Evolutionary conservation across 2,797 vertebrate genomes (phyloP), one percentile per base, ranked within the genome.

Genomic region (Cynodonichthys magdalenae): DNA sequence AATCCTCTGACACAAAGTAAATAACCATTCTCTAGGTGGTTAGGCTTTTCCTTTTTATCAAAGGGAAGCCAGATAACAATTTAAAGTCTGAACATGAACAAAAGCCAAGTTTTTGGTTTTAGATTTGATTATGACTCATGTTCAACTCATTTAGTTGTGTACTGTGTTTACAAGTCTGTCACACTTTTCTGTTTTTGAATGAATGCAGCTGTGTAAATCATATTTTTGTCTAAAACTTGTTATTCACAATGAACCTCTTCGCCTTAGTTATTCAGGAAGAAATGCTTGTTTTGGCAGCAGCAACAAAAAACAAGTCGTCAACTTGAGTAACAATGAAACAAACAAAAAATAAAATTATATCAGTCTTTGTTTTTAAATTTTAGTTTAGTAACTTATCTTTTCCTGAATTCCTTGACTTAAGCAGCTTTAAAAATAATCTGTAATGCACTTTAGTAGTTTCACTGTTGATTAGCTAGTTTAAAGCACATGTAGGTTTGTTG

Each of bases 21-120:
- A 83, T 68, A 81, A 60, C 48, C 54, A 42, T 45, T 42, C 64
- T 83, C 55, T 73, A 84, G 84, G 74, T 84, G 70, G 69, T 71
- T 57, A 52, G 41, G 15, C 70, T 62, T 77, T 75, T 59, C n/a
- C 46, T 52, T 69, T 59, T 75, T 31, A 44, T 63, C 50, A 59
- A 69, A 71, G 12, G 36, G 27, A 54, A 66, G 18, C 31, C 24
- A 53, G 27, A 74, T 69, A 24, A 64, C 71, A 75, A 24, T 80
- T 46, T 52, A 24, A 57, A 76, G 46, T 69, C 9, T 70, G 59
- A 1, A 44, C 7, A 12, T 44, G 12, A 72, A 77, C 47, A 47
- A 66, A 55, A 20, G 52, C 20, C 9, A 56, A 34, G 3, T 8
- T 31, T 18, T 46, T 41, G 42, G 15, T 73, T 71, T 56, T 63